Evolutionary conservation across 2,797 vertebrate genomes (phyloP).

Genomic region (Nyctibius grandis): DNA sequence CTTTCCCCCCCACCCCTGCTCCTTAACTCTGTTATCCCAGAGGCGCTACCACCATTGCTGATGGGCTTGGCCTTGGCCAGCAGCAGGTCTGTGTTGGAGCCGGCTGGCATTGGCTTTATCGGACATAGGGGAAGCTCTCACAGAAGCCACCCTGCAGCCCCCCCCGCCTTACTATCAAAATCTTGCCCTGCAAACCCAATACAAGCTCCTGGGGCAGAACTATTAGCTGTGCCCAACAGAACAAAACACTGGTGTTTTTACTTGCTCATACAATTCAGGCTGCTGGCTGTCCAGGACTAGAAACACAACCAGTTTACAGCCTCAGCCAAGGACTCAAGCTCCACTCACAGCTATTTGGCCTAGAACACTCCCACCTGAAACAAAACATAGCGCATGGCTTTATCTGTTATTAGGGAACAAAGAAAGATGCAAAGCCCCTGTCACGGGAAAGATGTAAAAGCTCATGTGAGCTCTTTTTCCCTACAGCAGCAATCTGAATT

Average conservation of each 20-base stretch:
- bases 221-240: background rate
- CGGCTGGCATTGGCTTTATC: no score
- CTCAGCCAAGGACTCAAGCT: background rate
- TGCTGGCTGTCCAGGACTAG: background rate
- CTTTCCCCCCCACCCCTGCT: no score
- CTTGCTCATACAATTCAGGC: background rate
- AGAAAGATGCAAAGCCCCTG: background rate
- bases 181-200: no score
- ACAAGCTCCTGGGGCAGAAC: background rate
- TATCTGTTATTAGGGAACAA: no score
- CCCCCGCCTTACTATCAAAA: no score
- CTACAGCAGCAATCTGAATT: background rate
- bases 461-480: rapidly evolving
- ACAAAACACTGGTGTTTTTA: background rate
- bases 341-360: background rate
- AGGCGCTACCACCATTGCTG: no score
- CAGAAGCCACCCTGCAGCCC: no score
- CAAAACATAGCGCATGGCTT: background rate
- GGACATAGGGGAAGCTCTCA: no score
- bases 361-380: rapidly evolving
- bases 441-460: background rate
- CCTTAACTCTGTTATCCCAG: no score
- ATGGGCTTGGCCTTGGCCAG: no score
- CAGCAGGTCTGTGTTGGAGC: no score
- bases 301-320: background rate